These are phyloP conservation scores for Mormyrus hasselquistii DNA, from an alignment of 2,797 vertebrate genomes.

Conservation along the genomic window DNA sequence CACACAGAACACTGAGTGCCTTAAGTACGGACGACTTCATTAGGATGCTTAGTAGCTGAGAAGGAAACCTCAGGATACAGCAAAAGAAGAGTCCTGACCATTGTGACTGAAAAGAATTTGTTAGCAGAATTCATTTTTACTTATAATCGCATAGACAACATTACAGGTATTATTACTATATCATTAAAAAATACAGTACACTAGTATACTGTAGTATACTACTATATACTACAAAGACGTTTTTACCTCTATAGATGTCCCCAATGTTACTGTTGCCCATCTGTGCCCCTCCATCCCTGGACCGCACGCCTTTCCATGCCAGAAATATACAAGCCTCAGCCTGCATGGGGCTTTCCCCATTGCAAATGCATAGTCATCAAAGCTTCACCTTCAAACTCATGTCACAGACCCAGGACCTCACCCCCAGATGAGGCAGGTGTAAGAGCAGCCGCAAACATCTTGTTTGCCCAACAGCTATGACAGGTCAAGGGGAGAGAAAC, in stretches of 20 bases:
- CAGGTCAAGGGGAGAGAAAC: conserved; percentile 2
- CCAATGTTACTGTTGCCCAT: background rate
- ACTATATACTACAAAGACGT: background rate
- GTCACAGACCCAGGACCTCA: background rate
- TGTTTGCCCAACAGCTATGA: background rate
- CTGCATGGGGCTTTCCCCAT: background rate
- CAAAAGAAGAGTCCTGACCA: background rate
- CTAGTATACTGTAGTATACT: background rate
- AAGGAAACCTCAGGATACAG: background rate
- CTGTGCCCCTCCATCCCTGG: background rate
- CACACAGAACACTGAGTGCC: background rate
- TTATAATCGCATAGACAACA: background rate
- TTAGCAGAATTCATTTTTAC: background rate
- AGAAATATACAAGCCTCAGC: background rate
- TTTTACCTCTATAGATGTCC: background rate
- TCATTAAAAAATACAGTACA: background rate
- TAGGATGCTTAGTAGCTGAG: background rate
- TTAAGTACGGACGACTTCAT: background rate
- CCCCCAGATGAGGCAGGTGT: background rate
- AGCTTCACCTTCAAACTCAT: background rate
- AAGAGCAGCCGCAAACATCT: background rate
- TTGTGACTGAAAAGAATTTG: background rate
- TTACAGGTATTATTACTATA: background rate
- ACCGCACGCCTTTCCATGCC: background rate
- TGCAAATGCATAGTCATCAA: background rate